Base-by-base conservation (phyloP, 2,888 invertebrate species). In the Yponomeuta sedellus region DNA sequence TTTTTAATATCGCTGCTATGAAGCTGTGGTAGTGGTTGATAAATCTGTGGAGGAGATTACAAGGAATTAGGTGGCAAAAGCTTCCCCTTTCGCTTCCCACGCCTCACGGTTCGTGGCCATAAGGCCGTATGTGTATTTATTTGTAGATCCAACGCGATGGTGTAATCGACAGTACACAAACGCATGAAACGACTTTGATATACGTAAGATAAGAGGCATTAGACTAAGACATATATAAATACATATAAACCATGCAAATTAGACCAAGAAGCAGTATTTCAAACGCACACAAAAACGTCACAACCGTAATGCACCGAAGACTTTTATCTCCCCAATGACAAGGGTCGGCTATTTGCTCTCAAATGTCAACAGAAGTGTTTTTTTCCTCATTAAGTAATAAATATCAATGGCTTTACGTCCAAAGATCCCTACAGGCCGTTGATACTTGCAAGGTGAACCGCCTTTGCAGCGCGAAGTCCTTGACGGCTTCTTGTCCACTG, bases 371-470 rank as follows among this genome's bases (percentile, higher is more conserved):
- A 52, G 16, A 52, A 52, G 16, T 12, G 16, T 16, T 16, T 52
- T 44, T 52, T 52, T 52, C 44, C 16, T 52, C 44, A 12, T 52
- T 52, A 52, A 52, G 44, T 16, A 52, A 52, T 52, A 52, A 52
- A 52, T 16, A 52, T 52, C 44, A 16, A 12, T 52, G 16, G 44
- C 44, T 16, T 16, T 52, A 34, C 34, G 34, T 52, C 5, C 44
- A 52, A 52, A 52, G 44, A 52, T 52, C 44, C 44, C 61, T 2
- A n/a, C 34, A 61, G 61, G 8, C 34, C 61, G 34, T 61, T 61
- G 22, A 61, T 25, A n/a, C 44, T 11, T 52, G 25, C 63, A 64
- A 64, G 63, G 44, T 44, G 63, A 64, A 44, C 63, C 16, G 40
- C 28, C 20, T 2, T 5, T 1, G 25, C 12, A 8, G 34, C 34